Percentiles rank a stretch among this genome's conserved stretches.
These are phyloP conservation scores for Drosophila vallismaia DNA, from an alignment of 2,888 invertebrate genomes.

Conservation along the genomic window DNA sequence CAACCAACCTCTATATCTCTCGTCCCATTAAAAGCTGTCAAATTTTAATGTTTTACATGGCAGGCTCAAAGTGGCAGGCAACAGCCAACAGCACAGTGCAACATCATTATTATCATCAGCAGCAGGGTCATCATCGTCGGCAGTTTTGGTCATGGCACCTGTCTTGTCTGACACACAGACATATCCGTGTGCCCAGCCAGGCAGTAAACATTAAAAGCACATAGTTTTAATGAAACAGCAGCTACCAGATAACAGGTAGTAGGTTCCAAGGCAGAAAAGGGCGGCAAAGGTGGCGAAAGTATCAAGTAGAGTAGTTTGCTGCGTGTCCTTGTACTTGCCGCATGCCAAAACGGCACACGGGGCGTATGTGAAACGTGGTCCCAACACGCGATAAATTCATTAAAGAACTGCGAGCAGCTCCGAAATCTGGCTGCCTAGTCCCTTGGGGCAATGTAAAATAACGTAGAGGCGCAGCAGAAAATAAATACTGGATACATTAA, in stretches of 20 bases:
- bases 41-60: constrained; percentile 78
- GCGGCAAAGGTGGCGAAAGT: constrained; percentile 1
- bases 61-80: constrained; percentile 64
- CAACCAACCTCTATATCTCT: constrained; percentile 9
- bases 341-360: constrained; percentile 49
- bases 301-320: constrained; percentile 27
- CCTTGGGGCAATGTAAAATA: constrained; percentile 72
- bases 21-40: constrained; percentile 73
- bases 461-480: constrained; percentile 36
- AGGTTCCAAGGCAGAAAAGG: background rate
- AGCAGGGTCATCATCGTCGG: constrained; percentile 35
- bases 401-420: constrained; percentile 64
- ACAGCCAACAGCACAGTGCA: constrained; percentile 19
- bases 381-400: constrained; percentile 79
- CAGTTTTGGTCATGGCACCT: constrained; percentile 61
- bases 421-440: constrained; percentile 73
- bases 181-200: constrained; percentile 54
- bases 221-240: constrained; percentile 61
- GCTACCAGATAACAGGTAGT: constrained; percentile 6
- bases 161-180: constrained; percentile 43
- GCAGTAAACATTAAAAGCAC: constrained; percentile 64
- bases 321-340: constrained; percentile 57
- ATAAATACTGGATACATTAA: background rate
- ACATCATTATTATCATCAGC: constrained; percentile 27
- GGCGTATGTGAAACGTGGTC: constrained; percentile 74